Evolutionary conservation across 2,888 invertebrate species (phyloP), one percentile per base, ranked within the genome.

Genomic region (Gnatocerus cornutus): DNA sequence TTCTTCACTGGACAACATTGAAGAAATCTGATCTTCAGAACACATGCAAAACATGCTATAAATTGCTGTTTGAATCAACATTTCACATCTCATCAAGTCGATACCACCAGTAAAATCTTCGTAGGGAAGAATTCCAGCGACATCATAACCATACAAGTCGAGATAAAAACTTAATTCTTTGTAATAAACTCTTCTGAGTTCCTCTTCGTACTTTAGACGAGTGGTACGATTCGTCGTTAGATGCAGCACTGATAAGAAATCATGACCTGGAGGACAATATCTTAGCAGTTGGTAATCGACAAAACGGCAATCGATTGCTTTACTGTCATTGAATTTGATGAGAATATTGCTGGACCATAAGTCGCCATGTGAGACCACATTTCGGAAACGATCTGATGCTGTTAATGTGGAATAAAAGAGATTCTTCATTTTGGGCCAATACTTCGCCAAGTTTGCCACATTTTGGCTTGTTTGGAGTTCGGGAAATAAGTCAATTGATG

Each of bases 331-430:
- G 13, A 13, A 33, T 8, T 53, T 33, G 7, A 50, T 21, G 0
- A 62, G 6, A 50, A 62, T 50, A 69, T 84, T 83, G 48, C 77
- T 78, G 6, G 72, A 68, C 77, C 82, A 81, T 64, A 82, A 53
- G 73, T 84, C 83, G 30, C 83, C 83, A 66, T 84, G 83, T 14
- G 77, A 75, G 0, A 82, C 9, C 0, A 80, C 80, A 53, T 87
- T 88, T 10, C 78, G 76, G 71, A 79, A 84, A 16, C 79, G 82
- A 6, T 74, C 64, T 0, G 86, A 86, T 0, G 81, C 77, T 62
- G 83, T 79, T 0, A 77, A 75, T 5, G 82, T 71, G 12, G 83
- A 78, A 68, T 83, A 86, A 6, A 75, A 37, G 3, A 53, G 29
- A 4, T 67, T 16, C 6, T 37, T 68, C 5, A 45, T 37, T 46